phyloP scores from a whole-genome alignment of 2,797 vertebrate species.

The Epinephelus coioides region DNA sequence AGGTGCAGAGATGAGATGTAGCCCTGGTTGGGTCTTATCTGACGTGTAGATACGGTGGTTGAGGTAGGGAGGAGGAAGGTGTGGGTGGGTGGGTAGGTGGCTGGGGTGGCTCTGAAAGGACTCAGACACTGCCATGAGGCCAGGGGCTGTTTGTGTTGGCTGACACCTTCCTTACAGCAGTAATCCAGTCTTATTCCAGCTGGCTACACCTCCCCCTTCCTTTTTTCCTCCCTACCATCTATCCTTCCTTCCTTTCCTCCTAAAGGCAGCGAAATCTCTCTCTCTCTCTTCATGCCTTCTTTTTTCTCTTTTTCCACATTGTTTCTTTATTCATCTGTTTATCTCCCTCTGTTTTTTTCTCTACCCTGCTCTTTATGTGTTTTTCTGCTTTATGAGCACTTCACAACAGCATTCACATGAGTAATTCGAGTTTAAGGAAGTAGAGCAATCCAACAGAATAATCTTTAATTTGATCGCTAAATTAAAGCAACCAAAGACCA shows the following conservation, averaged over 20 bases:
- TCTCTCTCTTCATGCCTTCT: not conserved
- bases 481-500: conserved; percentile 10
- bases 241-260: conserved; percentile 23
- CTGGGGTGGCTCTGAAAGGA: conserved; percentile 62
- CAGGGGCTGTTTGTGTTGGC: conserved; percentile 81
- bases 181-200: conserved; percentile 83
- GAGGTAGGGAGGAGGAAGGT: conserved; percentile 3
- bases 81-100: conserved; percentile 31
- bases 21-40: conserved; percentile 24
- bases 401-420: not conserved
- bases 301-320: not conserved
- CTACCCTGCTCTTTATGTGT: not conserved
- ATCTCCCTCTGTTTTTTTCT: not conserved
- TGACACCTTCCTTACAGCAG: conserved; percentile 81
- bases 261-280: conserved; percentile 21
- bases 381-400: not conserved
- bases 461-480: not conserved
- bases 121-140: conserved; percentile 71
- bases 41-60: conserved; percentile 35
- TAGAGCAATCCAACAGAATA: not conserved
- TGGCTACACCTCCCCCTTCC: conserved; percentile 67
- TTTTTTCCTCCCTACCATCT: conserved; percentile 15
- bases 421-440: not conserved
- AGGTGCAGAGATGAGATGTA: conserved; percentile 11
- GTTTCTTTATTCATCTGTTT: not conserved